Evolutionary conservation across 2,797 vertebrate species (phyloP).

Genomic region (Sternotherus odoratus): DNA sequence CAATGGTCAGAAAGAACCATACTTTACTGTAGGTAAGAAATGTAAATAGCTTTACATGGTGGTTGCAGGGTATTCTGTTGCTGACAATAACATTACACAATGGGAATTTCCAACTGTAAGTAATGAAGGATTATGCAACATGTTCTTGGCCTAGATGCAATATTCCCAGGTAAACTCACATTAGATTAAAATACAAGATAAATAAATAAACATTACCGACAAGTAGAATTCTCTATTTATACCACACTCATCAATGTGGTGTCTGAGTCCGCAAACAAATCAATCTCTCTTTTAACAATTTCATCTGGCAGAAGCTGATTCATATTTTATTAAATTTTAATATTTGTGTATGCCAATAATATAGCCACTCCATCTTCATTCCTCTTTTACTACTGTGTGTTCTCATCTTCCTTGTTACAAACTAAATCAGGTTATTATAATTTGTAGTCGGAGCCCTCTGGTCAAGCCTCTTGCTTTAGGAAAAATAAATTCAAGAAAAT

Average conservation of each 20-base stretch:
- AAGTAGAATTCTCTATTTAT: not conserved
- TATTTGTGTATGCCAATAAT: not conserved
- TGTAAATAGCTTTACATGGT: not conserved
- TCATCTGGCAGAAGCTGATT: not conserved
- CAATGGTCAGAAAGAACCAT: not conserved
- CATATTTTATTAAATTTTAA: not conserved
- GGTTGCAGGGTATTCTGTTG: not conserved
- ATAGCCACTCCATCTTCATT: conserved; percentile 9
- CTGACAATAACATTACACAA: not conserved
- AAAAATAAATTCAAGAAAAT: not conserved
- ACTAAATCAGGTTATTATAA: conserved; percentile 56
- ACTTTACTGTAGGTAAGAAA: not conserved
- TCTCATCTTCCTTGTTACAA: conserved; percentile 60
- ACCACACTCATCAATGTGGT: not conserved
- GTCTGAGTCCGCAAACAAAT: not conserved
- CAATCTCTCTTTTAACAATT: conserved; percentile 1
- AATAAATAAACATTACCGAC: accelerated
- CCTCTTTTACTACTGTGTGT: conserved; percentile 28
- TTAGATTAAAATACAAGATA: not conserved
- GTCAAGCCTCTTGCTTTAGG: conserved; percentile 52
- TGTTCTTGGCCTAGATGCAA: not conserved
- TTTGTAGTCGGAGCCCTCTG: conserved; percentile 42
- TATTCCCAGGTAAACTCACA: not conserved
- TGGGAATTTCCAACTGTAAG: not conserved
- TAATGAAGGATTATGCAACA: not conserved